Evolutionary conservation across 2,113 vertebrate species (phyloP).

Genomic region (Cricetomys ansorgei): DNA sequence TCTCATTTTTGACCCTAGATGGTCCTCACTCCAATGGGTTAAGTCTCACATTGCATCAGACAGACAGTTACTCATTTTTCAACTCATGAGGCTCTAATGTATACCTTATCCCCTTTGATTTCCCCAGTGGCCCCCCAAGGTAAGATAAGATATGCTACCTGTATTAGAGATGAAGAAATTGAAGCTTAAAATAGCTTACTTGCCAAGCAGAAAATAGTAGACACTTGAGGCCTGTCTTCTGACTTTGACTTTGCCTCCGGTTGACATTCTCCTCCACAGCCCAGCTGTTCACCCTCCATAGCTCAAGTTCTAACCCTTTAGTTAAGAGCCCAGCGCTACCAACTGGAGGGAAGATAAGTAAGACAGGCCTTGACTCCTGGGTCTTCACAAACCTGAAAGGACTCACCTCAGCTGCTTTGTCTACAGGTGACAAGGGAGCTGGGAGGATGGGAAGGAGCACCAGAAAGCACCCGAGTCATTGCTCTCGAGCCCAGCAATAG

Average conservation of each 20-base stretch:
- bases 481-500: background rate
- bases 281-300: background rate
- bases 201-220: background rate
- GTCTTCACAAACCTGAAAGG: background rate
- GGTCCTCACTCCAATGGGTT: no score
- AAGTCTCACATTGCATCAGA: background rate
- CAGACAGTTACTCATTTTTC: background rate
- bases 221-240: background rate
- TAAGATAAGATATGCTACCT: background rate
- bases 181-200: slow-evolving; percentile 17
- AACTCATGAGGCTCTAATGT: background rate
- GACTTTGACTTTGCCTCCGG: background rate
- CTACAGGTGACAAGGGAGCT: background rate
- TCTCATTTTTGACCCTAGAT: background rate
- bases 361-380: background rate
- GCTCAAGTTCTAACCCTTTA: background rate
- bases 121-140: background rate
- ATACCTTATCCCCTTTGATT: background rate
- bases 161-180: slow-evolving; percentile 50
- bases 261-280: no score
- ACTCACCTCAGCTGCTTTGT: background rate
- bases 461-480: rapidly evolving
- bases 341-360: background rate
- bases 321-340: background rate
- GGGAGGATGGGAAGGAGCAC: background rate